Evolutionary conservation across 2,113 vertebrate species (phyloP).

Genomic region (Thomomys bottae): DNA sequence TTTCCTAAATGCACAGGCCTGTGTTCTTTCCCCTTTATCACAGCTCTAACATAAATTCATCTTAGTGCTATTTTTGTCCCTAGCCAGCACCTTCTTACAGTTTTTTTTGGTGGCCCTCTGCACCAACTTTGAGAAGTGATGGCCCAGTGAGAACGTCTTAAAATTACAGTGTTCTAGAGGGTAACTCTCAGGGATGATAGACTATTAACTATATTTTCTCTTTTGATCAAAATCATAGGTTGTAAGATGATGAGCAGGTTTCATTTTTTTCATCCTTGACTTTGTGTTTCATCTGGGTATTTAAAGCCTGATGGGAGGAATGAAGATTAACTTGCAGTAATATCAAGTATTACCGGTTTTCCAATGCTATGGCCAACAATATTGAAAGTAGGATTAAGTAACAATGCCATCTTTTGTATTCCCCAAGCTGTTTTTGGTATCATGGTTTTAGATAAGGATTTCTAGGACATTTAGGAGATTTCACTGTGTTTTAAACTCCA

Average conservation of each 20-base stretch:
- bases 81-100: neutral
- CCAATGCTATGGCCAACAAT: neutral
- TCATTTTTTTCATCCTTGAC: neutral
- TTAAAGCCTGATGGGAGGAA: neutral
- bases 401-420: neutral
- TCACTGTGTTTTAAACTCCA: neutral
- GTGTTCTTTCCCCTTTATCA: neutral
- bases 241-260: neutral
- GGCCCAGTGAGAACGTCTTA: neutral
- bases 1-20: neutral
- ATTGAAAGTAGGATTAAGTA: slow-evolving; percentile 1
- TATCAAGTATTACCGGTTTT: slow-evolving; percentile 2
- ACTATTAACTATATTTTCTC: neutral
- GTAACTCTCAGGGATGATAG: neutral
- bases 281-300: neutral
- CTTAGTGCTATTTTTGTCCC: neutral
- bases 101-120: neutral
- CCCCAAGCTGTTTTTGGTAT: neutral
- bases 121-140: neutral
- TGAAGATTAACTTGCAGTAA: slow-evolving; percentile 5
- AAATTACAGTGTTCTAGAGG: neutral
- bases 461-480: slow-evolving; percentile 14
- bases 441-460: slow-evolving; percentile 25
- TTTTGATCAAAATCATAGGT: neutral
- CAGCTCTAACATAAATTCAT: neutral